Conservation (phyloP, 2,888 invertebrate species). For the Drosophila demipolita region DNA sequence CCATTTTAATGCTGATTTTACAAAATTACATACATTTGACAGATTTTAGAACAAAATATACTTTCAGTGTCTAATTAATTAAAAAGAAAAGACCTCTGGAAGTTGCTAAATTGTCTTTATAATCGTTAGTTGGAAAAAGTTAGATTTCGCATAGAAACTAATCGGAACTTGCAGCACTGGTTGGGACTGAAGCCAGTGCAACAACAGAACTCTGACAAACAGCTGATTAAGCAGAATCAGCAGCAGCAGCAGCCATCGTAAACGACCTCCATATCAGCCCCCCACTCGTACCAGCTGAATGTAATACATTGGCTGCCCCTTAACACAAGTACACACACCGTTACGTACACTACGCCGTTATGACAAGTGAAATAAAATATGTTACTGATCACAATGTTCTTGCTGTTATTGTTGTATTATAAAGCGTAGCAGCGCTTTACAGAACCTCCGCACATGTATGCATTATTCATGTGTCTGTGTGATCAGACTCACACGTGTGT, state of each 20-base stretch:
- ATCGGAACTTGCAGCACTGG: not conserved
- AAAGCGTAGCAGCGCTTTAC: slow-evolving; percentile 32
- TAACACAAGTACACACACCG: not conserved
- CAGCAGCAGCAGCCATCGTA: slow-evolving; percentile 17
- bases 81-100: not conserved
- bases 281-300: slow-evolving; percentile 1
- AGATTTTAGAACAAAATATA: not conserved
- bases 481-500: not conserved
- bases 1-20: not conserved
- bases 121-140: not conserved
- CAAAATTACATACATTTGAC: not conserved
- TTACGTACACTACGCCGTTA: not conserved
- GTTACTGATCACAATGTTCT: slow-evolving; percentile 41
- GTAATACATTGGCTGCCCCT: not conserved
- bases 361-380: slow-evolving; percentile 21
- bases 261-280: slow-evolving; percentile 3
- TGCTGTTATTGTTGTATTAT: slow-evolving; percentile 13
- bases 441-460: slow-evolving; percentile 10
- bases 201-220: slow-evolving; percentile 44
- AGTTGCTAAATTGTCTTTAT: not conserved
- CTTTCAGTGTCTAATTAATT: not conserved
- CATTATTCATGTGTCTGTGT: not conserved
- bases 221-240: slow-evolving; percentile 48
- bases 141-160: not conserved
- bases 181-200: slow-evolving; percentile 24